Base-by-base conservation (phyloP, 2,888 invertebrate genomes). In the Sinelater perroti region DNA sequence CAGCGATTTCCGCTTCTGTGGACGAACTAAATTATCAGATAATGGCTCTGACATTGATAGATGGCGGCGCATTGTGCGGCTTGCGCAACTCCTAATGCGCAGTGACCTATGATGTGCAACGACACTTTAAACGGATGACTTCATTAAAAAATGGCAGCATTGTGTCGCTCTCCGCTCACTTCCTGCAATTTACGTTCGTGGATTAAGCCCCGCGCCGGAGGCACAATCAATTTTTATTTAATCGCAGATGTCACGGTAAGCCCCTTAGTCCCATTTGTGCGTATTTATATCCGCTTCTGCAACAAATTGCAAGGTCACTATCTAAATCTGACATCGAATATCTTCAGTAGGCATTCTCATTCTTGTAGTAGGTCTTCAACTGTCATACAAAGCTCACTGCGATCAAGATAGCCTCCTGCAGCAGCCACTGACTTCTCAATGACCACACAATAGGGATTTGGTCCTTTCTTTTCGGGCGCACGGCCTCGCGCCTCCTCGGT, bases 271-370 rank as follows among this genome's bases (percentile, higher is more conserved):
- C 40, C 31, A 13, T 36, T n/a, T 40, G 30, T 40, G 24, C 10
- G 40, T 11, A 36, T 36, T 36, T 36, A 18, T 40, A 40, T 40
- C 14, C 40, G 24, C 40, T 40, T 40, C 42, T 61, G 60, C 56
- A 60, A 63, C 57, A 67, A 69, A 72, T 70, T 68, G 72, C 70
- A 66, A 59, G 63, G 71, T 72, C 72, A 72, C 68, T 70, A 72
- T 71, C 72, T 68, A 66, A 67, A 70, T 70, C 71, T 66, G 70
- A 71, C 70, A 70, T 68, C 70, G 58, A 64, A 67, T 62, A 66
- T 62, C 62, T 63, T 40, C 40, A 40, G 40, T 38, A 38, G 62
- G 62, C 63, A 64, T 66, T 62, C 52, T 55, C 50, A 50, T 60
- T 56, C 36, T 11, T 26, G 50, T 55, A 59, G 55, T 58, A 50